phyloP scores from a whole-genome alignment of 2,888 invertebrate species.

The Priapulus caudatus region DNA sequence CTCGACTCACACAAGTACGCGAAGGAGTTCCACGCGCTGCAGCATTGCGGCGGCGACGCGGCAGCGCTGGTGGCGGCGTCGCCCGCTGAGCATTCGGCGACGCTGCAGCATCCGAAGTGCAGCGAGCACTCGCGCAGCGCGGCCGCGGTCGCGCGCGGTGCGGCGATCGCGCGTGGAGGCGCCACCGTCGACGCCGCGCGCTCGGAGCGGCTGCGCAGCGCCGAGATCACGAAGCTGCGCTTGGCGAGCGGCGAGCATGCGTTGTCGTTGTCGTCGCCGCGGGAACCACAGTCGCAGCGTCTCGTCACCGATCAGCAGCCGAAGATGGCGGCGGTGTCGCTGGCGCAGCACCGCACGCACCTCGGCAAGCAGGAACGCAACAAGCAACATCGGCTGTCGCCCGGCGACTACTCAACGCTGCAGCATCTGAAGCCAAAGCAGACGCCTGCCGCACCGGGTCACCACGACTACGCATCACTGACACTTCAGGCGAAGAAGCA shows the following conservation, averaged over 20 bases:
- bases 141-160: no score
- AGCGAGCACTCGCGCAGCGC: neutral
- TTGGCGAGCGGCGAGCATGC: neutral
- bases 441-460: no score
- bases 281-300: no score
- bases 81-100: neutral
- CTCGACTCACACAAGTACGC: neutral
- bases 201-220: no score
- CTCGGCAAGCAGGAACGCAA: no score
- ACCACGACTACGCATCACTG: no score
- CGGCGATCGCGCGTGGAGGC: no score
- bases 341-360: no score
- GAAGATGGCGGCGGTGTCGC: no score
- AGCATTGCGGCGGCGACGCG: neutral
- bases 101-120: constrained; percentile 1
- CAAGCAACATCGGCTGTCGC: neutral
- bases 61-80: neutral
- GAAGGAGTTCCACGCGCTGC: constrained; percentile 1
- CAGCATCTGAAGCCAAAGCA: neutral
- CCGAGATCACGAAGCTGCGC: neutral
- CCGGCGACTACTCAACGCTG: neutral
- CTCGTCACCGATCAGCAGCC: neutral
- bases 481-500: no score
- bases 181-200: no score
- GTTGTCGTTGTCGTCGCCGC: neutral